Evolutionary conservation across 1,140 invertebrate genomes (phyloP).

Genomic region (Papilio machaon): DNA sequence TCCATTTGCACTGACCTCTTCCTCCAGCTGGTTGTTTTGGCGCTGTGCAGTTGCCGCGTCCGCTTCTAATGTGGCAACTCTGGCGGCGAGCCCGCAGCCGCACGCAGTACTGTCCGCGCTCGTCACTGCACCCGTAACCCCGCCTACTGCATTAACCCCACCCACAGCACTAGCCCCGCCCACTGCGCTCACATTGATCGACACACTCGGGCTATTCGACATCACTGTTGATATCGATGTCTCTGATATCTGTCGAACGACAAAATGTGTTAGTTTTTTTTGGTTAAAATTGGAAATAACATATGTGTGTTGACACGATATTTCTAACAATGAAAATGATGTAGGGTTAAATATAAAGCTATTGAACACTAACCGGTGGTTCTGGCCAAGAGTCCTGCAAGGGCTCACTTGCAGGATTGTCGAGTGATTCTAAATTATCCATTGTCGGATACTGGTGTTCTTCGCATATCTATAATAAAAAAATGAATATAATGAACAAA

Average conservation of each 20-base stretch:
- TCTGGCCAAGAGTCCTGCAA: conserved; percentile 68
- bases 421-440: conserved; percentile 63
- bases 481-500: neutral
- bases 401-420: conserved; percentile 55
- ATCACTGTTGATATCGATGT: conserved; percentile 22
- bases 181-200: neutral
- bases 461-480: conserved; percentile 73
- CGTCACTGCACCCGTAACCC: neutral
- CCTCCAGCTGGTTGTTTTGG: conserved; percentile 83
- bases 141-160: neutral
- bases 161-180: conserved; percentile 10
- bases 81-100: conserved; percentile 63
- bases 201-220: conserved; percentile 22
- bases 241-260: conserved; percentile 17
- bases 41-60: conserved; percentile 61
- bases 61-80: conserved; percentile 63
- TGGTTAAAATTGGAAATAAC: neutral
- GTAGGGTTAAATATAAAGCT: neutral
- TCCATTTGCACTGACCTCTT: conserved; percentile 75
- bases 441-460: conserved; percentile 75
- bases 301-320: too few species aligned
- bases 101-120: conserved; percentile 43
- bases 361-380: conserved; percentile 54
- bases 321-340: neutral
- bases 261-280: neutral